Base-by-base conservation (phyloP, 2,113 vertebrate genomes). In the Laticauda colubrina region DNA sequence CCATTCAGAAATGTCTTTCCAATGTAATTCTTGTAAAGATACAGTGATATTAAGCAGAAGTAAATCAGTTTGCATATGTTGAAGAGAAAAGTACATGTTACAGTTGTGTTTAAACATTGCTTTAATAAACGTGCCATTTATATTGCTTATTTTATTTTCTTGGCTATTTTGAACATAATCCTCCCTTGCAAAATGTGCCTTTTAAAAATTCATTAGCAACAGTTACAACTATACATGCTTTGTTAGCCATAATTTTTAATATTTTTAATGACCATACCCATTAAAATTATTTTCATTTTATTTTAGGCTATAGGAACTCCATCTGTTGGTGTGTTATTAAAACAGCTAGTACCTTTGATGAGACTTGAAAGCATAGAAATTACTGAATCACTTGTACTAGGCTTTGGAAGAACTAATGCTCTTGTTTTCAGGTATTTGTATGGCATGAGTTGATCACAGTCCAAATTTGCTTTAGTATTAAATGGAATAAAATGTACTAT, bases 331-430 rank as follows among this genome's bases (percentile, higher is more conserved):
- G 99, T 99, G 96, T 97, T 99, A 85, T 96, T 99, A 91, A 99
- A 99, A 95, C 99, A 99, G 94, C 97, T 99, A 81, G 99, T 99
- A 95, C 99, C 99, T 61, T 97, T 99, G 97, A 99, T 99, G 99
- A 99, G 99, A 97, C 98, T 98, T 53, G 99, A 99, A 97, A 99
- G 99, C 97, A 98, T 99, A 96, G 99, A 99, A 97, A 99, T 99
- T 97, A 99, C 99, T 45, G 99, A 99, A 96, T 99, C 99, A 92
- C 98, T 99, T 94, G 99, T 99, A 89, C 96, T 99, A 86, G 99
- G 99, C 92, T 99, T 99, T 90, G 99, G 99, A 97, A 99, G 99
- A 97, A 99, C 99, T 95, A 99, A 99, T 94, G 98, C 99, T 57
- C 98, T 99, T 92, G 99, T 99, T 94, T 99, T 99, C 98, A 99